A percentile compares a stretch with the other conserved stretches of the same genome.
Conservation (phyloP, 2,888 invertebrate genomes). For the Nesidiocoris tenuis region DNA sequence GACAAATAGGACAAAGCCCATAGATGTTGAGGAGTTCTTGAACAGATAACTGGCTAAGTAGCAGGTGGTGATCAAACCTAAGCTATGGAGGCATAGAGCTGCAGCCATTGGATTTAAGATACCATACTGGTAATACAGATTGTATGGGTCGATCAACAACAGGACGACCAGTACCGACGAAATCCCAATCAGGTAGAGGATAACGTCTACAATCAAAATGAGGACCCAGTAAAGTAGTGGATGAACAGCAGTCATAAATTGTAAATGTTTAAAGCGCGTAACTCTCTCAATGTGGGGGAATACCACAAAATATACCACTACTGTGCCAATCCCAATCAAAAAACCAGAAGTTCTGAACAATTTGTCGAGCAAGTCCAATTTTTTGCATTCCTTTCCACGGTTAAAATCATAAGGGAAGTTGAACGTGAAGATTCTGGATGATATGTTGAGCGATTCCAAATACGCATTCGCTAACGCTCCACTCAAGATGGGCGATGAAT, state of each 20-base stretch:
- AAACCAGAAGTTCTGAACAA: too few relatives aligned
- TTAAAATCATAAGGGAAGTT: conserved; percentile 16
- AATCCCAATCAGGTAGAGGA: conserved; percentile 52
- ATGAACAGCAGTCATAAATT: conserved; percentile 66
- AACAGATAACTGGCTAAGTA: not conserved
- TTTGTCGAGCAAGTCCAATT: not conserved
- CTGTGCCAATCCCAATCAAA: too few relatives aligned
- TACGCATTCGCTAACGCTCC: conserved; percentile 58
- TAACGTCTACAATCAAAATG: conserved; percentile 61
- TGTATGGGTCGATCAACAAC: not conserved
- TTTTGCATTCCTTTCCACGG: not conserved
- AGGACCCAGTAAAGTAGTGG: conserved; percentile 64
- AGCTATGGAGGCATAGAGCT: not conserved
- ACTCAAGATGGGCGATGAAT: conserved; percentile 59
- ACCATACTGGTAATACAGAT: too few relatives aligned
- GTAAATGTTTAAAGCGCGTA: conserved; percentile 65
- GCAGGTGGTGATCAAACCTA: not conserved
- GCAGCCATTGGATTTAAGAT: not conserved
- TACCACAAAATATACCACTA: not conserved
- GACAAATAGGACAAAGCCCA: too few relatives aligned
- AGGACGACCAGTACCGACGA: not conserved
- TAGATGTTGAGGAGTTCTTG: not conserved
- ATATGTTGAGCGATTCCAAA: conserved; percentile 50
- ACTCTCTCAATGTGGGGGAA: conserved; percentile 65
- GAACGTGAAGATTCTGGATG: conserved; percentile 23